phyloP scores from a whole-genome alignment of 1,140 invertebrate genomes.

The Cotesia vestalis region DNA sequence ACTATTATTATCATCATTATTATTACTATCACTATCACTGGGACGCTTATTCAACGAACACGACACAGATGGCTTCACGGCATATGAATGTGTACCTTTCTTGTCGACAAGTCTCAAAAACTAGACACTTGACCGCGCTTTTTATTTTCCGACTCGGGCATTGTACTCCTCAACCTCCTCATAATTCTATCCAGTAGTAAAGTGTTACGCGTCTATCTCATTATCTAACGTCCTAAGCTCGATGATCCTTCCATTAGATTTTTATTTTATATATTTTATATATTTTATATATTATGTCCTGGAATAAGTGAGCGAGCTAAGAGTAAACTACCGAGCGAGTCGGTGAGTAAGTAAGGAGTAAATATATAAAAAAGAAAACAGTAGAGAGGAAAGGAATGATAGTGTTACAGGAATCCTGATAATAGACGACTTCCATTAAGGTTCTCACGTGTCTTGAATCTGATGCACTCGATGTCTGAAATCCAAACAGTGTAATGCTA shows the following conservation, averaged over 20 bases:
- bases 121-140: constrained; percentile 25
- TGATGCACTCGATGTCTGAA: constrained; percentile 26
- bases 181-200: neutral
- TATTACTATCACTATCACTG: neutral
- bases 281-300: too few relatives aligned
- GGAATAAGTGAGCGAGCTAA: neutral
- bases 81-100: neutral
- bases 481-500: constrained; percentile 33
- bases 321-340: neutral
- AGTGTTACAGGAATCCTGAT: constrained; percentile 24
- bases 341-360: neutral
- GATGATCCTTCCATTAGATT: constrained; percentile 30
- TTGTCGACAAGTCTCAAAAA: constrained; percentile 11
- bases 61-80: neutral
- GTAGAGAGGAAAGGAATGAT: neutral
- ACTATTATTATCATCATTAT: too few relatives aligned
- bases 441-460: constrained; percentile 33
- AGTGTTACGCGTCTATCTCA: constrained; percentile 32
- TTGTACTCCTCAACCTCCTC: neutral
- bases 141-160: constrained; percentile 4
- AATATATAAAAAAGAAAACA: neutral
- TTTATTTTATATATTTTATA: neutral
- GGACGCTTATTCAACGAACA: neutral
- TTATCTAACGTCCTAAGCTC: constrained; percentile 31
- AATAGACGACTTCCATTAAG: constrained; percentile 40